Conservation (phyloP, 1,140 invertebrate genomes). For the Cheumatopsyche charites region DNA sequence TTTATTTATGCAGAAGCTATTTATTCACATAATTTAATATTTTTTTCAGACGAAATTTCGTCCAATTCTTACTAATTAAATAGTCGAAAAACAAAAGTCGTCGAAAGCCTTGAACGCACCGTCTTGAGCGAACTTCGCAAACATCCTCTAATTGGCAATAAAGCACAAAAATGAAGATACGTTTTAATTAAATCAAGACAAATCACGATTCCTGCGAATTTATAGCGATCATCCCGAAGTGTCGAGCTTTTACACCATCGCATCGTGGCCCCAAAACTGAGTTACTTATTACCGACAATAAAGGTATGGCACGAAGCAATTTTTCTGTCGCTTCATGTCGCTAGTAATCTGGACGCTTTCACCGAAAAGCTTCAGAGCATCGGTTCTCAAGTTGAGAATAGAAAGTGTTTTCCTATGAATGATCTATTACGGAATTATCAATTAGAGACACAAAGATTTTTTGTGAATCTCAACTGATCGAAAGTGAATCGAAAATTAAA, state of each 20-base stretch:
- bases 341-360: slow-evolving; percentile 38
- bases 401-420: too few species aligned
- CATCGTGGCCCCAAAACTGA: slow-evolving; percentile 24
- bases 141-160: neutral
- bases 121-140: neutral
- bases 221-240: slow-evolving; percentile 18
- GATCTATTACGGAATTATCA: too few species aligned
- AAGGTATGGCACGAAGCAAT: slow-evolving; percentile 40
- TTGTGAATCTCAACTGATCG: too few species aligned
- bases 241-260: slow-evolving; percentile 3
- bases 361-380: too few species aligned
- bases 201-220: slow-evolving; percentile 3
- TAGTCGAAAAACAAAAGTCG: too few species aligned
- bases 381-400: too few species aligned
- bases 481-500: too few species aligned
- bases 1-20: too few species aligned
- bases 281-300: slow-evolving; percentile 47
- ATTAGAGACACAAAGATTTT: too few species aligned
- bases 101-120: neutral
- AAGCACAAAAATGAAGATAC: slow-evolving; percentile 17
- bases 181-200: slow-evolving; percentile 28
- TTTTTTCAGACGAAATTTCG: too few species aligned
- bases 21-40: too few species aligned
- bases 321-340: slow-evolving; percentile 33
- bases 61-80: too few species aligned